Evolutionary conservation across 2,797 vertebrate species (phyloP).

Genomic region (Syngnathus rostellatus): DNA sequence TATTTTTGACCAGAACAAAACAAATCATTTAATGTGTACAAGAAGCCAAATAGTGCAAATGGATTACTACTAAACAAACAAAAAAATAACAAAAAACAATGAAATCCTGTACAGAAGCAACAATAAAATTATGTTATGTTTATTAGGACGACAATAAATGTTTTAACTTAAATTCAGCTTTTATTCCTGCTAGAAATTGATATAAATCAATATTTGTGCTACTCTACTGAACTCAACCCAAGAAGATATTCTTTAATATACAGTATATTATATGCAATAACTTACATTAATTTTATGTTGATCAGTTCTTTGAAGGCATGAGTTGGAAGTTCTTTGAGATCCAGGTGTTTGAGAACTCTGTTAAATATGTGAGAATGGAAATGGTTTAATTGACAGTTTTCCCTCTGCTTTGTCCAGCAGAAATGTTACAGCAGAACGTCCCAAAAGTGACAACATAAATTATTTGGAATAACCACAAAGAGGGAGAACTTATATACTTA

Average conservation of each 20-base stretch:
- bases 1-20: neutral
- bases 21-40: too few species aligned
- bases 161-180: neutral
- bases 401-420: neutral
- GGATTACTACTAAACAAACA: too few species aligned
- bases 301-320: constrained; percentile 63
- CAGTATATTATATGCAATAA: neutral
- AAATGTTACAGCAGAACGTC: neutral
- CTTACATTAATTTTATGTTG: constrained; percentile 69
- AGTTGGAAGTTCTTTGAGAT: constrained; percentile 55
- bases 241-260: neutral
- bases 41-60: too few species aligned
- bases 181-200: neutral
- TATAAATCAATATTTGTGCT: neutral
- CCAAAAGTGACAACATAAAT: neutral
- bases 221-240: neutral
- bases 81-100: too few species aligned
- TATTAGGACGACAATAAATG: too few species aligned
- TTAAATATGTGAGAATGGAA: constrained; percentile 17
- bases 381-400: neutral
- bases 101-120: too few species aligned
- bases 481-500: too few species aligned
- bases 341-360: constrained; percentile 60
- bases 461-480: neutral
- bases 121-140: neutral